These are phyloP conservation scores for Hoplostethus atlanticus DNA, from an alignment of 2,797 vertebrate species.

Conservation along the genomic window DNA sequence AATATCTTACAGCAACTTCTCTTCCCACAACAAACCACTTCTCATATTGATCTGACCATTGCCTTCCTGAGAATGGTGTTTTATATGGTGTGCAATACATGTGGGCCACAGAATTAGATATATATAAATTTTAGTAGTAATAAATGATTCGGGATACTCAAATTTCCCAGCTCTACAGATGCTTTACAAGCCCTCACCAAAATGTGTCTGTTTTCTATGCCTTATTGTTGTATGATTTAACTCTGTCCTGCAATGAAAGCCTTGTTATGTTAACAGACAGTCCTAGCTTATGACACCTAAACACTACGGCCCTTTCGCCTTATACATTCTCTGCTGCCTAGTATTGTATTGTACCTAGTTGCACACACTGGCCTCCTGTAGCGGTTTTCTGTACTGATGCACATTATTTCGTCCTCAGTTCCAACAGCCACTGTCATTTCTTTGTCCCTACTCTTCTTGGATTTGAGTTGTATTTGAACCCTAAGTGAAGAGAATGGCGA, in stretches of 20 bases:
- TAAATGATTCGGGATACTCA: conserved; percentile 61
- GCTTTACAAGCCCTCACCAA: conserved; percentile 31
- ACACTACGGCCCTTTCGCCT: conserved; percentile 13
- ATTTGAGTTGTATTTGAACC: conserved; percentile 4
- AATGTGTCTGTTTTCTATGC: conserved; percentile 35
- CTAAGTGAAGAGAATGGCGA: conserved; percentile 11
- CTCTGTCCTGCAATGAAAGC: conserved; percentile 26
- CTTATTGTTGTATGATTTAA: conserved; percentile 43
- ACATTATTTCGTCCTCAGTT: not conserved
- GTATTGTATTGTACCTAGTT: conserved; percentile 25
- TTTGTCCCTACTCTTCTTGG: not conserved
- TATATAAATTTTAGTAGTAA: conserved; percentile 63
- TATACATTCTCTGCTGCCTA: conserved; percentile 33
- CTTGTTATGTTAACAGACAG: conserved; percentile 27
- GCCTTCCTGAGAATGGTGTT: conserved; percentile 44
- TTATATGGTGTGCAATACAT: conserved; percentile 46
- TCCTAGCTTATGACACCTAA: conserved; percentile 23
- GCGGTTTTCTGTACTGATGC: conserved; percentile 11
- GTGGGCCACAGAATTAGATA: conserved; percentile 60
- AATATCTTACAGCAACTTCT: conserved; percentile 24
- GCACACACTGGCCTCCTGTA: conserved; percentile 8
- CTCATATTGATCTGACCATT: conserved; percentile 40
- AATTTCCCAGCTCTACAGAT: conserved; percentile 32
- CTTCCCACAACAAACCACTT: conserved; percentile 23
- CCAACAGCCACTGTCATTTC: not conserved